phyloP scores from a whole-genome alignment of 2,888 invertebrate species.

The Patella ulyssiponensis region DNA sequence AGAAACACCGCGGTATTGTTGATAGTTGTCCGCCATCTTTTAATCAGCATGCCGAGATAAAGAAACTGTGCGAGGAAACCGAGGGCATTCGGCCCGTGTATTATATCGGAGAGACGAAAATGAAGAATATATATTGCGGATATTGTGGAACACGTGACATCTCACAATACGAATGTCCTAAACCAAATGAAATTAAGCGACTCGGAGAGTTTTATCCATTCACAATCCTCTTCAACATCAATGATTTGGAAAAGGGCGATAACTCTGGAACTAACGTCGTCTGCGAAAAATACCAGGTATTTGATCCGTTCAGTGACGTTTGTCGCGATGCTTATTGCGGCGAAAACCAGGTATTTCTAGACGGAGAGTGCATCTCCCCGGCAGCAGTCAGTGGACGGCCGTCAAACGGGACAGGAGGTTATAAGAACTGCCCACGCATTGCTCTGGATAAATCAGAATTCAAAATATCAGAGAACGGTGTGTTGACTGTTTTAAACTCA shows the following conservation, averaged over 20 bases:
- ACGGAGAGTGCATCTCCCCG: slow-evolving; percentile 26
- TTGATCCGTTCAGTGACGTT: slow-evolving; percentile 36
- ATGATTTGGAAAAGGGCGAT: not conserved
- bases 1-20: not conserved
- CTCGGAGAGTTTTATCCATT: slow-evolving; percentile 25
- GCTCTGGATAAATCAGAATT: slow-evolving; percentile 28
- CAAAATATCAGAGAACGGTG: slow-evolving; percentile 27
- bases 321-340: slow-evolving; percentile 40
- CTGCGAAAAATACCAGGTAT: slow-evolving; percentile 40
- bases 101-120: not conserved
- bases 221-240: slow-evolving; percentile 37
- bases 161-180: not conserved
- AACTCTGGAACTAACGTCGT: not conserved
- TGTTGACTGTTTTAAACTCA: slow-evolving; percentile 18
- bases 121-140: not conserved
- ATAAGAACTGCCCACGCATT: slow-evolving; percentile 24
- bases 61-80: not conserved
- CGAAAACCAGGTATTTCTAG: slow-evolving; percentile 10
- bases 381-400: not conserved
- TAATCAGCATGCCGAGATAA: not conserved
- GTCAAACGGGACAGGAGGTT: slow-evolving; percentile 10
- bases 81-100: not conserved
- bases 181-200: not conserved
- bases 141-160: not conserved
- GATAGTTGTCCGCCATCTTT: not conserved